phyloP scores from a whole-genome alignment of 2,888 invertebrate species.

The Ochropleura plecta region DNA sequence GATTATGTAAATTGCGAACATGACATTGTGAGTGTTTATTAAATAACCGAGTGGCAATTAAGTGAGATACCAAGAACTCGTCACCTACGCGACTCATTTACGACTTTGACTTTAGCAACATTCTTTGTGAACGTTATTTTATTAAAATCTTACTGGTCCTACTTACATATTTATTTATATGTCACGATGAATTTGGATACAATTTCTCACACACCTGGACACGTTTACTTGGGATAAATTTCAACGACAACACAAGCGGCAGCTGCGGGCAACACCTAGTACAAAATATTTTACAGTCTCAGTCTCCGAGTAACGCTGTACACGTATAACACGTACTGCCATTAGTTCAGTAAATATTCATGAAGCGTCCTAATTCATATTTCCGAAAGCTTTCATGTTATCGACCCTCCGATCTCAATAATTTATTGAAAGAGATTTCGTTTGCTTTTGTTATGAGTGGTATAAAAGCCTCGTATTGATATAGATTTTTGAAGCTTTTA shows the following conservation, averaged over 20 bases:
- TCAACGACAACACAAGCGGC: too few relatives aligned
- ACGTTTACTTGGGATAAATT: too few relatives aligned
- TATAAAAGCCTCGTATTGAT: constrained; percentile 13
- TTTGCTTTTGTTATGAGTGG: constrained; percentile 11
- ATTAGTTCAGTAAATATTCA: constrained; percentile 32
- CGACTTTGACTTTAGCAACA: constrained; percentile 41
- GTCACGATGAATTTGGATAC: too few relatives aligned
- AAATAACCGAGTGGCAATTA: constrained; percentile 77
- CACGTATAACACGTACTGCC: not conserved
- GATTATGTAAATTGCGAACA: constrained; percentile 79
- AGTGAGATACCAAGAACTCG: constrained; percentile 64
- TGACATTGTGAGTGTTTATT: constrained; percentile 76
- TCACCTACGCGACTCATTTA: constrained; percentile 51
- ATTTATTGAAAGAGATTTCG: constrained; percentile 33
- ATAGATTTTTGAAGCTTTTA: not conserved
- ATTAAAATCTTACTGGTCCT: constrained; percentile 1
- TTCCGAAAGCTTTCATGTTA: constrained; percentile 37
- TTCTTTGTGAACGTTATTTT: constrained; percentile 34
- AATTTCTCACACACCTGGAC: too few relatives aligned
- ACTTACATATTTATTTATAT: too few relatives aligned
- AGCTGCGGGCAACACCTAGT: not conserved
- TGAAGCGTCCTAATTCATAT: constrained; percentile 10
- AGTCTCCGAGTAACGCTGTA: constrained; percentile 10
- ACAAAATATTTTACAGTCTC: constrained; percentile 10
- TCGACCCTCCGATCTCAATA: constrained; percentile 15